These are phyloP conservation scores for Enchytraeus crypticus DNA, from an alignment of 2,888 invertebrate genomes.

Conservation along the genomic window DNA sequence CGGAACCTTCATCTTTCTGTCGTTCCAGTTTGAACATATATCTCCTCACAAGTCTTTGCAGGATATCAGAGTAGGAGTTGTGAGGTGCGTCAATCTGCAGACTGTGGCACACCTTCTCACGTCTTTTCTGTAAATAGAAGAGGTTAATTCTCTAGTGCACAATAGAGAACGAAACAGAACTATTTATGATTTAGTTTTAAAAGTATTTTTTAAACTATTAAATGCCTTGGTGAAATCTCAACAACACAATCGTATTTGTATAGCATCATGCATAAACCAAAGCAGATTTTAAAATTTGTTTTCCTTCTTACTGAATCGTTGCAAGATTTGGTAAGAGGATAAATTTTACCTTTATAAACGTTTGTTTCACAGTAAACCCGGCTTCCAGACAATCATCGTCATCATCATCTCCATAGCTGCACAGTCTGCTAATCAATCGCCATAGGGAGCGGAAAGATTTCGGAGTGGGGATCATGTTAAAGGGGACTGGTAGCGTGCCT, in stretches of 20 bases:
- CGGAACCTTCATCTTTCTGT: constrained; percentile 40
- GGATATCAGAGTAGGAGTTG: constrained; percentile 46
- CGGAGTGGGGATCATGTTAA: constrained; percentile 57
- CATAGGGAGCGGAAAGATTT: constrained; percentile 42
- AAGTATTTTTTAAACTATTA: too few species aligned
- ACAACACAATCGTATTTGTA: too few species aligned
- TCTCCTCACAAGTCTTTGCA: constrained; percentile 46
- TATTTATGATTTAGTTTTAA: too few species aligned
- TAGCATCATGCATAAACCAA: too few species aligned
- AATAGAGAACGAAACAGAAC: too few species aligned
- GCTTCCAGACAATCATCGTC: constrained; percentile 31
- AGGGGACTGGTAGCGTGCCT: constrained; percentile 60
- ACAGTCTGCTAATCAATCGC: constrained; percentile 18
- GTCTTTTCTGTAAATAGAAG: constrained; percentile 3
- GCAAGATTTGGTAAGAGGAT: too few species aligned
- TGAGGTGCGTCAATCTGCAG: constrained; percentile 27
- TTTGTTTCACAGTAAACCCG: constrained; percentile 31
- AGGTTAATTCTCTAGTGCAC: too few species aligned
- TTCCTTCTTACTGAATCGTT: too few species aligned
- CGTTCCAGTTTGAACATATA: constrained; percentile 48
- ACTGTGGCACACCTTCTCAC: constrained; percentile 40
- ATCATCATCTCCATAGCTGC: constrained; percentile 24
- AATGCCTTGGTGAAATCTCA: too few species aligned
- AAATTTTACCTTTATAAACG: constrained; percentile 45
- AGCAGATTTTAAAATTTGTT: too few species aligned